A percentile compares a stretch with the other conserved stretches of the same genome.
These are phyloP conservation scores for Oceanites oceanicus DNA, from an alignment of 2,113 vertebrate species.

Conservation along the genomic window DNA sequence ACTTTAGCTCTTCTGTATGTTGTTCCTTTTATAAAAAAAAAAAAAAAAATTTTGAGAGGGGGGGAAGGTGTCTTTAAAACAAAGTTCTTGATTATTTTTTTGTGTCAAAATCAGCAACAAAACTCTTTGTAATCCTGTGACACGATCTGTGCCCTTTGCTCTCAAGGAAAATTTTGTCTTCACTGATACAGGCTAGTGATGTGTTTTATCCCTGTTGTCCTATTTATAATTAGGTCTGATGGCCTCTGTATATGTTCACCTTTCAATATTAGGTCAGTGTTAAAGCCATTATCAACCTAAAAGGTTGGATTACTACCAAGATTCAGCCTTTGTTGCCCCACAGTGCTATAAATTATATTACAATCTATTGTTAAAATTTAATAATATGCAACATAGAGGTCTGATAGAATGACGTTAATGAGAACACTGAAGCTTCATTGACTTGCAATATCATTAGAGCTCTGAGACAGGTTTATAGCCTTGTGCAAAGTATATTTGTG, in stretches of 20 bases:
- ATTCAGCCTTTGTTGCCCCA: conserved; percentile 2
- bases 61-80: background rate
- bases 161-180: background rate
- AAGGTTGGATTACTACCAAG: background rate
- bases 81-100: background rate
- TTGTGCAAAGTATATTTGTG: conserved; percentile 23
- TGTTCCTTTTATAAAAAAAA: background rate
- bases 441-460: conserved; percentile 59
- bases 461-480: conserved; percentile 49
- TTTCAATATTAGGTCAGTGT: background rate
- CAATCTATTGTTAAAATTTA: conserved; percentile 46
- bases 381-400: conserved; percentile 48
- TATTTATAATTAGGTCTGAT: conserved; percentile 5
- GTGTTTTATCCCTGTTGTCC: background rate
- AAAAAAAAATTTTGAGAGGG: background rate
- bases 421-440: conserved; percentile 58
- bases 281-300: conserved; percentile 3
- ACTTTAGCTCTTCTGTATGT: background rate
- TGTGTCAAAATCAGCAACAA: background rate
- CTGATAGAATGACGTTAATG: conserved; percentile 53
- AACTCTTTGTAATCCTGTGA: background rate
- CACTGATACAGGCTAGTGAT: background rate
- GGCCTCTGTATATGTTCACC: background rate
- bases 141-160: background rate
- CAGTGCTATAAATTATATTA: conserved; percentile 40